Conservation (phyloP, 2,888 invertebrate species). For the Conchocele bisecta region DNA sequence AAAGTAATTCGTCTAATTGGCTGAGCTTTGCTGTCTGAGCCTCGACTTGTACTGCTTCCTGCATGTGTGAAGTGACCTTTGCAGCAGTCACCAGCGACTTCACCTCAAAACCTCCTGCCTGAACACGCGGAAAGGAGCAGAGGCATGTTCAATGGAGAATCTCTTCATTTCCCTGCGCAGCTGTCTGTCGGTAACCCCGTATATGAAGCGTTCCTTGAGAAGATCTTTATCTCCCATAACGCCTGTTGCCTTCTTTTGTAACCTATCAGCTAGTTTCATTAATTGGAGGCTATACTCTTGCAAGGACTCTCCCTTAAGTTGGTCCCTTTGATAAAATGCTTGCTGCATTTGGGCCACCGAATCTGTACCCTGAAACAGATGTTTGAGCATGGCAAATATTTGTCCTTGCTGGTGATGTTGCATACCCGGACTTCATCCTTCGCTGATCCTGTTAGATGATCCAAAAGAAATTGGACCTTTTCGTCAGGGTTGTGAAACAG, state of each 20-base stretch:
- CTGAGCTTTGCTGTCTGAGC: not conserved
- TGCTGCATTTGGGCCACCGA: not conserved
- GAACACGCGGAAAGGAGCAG: not conserved
- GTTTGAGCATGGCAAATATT: not conserved
- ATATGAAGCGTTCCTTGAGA: not conserved
- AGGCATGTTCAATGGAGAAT: not conserved
- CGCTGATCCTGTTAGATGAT: not conserved
- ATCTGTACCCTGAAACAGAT: constrained; percentile 1
- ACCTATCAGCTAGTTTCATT: not conserved
- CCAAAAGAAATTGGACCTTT: not conserved
- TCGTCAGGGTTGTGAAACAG: too few species aligned
- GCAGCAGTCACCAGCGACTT: not conserved
- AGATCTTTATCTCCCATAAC: not conserved
- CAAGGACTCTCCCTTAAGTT: not conserved
- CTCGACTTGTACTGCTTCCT: not conserved
- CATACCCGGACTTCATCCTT: not conserved
- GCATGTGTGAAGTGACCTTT: not conserved
- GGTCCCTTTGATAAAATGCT: constrained; percentile 2
- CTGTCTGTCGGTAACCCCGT: not conserved
- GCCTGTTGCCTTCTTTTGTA: not conserved
- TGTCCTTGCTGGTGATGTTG: not conserved
- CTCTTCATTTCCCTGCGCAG: not conserved
- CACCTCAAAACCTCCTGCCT: not conserved
- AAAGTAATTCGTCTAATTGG: not conserved
- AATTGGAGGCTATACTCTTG: not conserved